phyloP scores from a whole-genome alignment of 2,797 vertebrate species.

The Siniperca undulata region DNA sequence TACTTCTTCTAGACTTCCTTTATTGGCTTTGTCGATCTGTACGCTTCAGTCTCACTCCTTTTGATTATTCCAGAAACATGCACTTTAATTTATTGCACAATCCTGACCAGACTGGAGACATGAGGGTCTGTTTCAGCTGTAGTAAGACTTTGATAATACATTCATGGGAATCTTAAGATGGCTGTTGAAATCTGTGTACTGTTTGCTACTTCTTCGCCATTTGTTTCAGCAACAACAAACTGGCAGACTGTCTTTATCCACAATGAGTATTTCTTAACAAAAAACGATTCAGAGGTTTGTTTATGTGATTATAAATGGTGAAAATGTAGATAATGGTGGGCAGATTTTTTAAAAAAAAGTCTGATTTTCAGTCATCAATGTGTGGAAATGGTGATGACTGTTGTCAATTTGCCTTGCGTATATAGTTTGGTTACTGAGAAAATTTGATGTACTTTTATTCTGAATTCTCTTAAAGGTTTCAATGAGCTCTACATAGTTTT shows the following conservation, averaged over 20 bases:
- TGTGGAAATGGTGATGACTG: not conserved
- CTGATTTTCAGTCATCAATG: not conserved
- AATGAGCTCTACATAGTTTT: not conserved
- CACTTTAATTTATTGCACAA: not conserved
- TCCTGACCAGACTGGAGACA: not conserved
- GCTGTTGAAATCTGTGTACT: not conserved
- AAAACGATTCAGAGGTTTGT: not conserved
- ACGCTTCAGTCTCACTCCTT: not conserved
- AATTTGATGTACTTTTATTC: not conserved
- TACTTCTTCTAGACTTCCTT: not conserved
- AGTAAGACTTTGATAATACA: not conserved
- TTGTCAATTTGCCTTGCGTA: not conserved
- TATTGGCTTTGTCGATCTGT: not conserved
- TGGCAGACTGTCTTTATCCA: not conserved
- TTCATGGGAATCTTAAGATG: not conserved
- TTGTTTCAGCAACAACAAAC: not conserved
- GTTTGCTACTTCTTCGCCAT: not conserved
- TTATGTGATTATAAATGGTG: not conserved
- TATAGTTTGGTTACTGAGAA: not conserved
- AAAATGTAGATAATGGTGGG: not conserved
- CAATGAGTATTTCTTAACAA: not conserved
- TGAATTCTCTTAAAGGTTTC: not conserved
- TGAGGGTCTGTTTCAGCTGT: not conserved
- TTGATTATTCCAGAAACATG: not conserved
- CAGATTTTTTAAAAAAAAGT: not conserved